phyloP scores from a whole-genome alignment of 2,113 vertebrate genomes.

The Mungos mungo region DNA sequence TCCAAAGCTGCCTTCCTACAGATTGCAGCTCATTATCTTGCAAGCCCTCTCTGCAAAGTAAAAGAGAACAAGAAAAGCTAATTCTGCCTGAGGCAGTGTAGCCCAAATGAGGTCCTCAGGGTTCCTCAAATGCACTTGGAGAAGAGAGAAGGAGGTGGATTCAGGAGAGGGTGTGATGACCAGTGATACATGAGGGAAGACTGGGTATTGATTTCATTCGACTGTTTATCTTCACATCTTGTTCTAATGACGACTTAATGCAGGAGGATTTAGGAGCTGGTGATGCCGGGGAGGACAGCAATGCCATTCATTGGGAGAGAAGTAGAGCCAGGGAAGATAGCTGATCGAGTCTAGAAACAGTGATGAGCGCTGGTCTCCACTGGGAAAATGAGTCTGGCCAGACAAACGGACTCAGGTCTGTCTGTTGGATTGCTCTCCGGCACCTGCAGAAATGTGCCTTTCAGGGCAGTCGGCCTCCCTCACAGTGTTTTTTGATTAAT shows the following conservation, averaged over 20 bases:
- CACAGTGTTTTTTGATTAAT: neutral
- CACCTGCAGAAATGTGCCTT: neutral
- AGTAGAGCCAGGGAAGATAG: neutral
- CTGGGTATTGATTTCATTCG: accelerated
- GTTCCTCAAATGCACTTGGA: neutral
- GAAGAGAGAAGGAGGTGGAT: neutral
- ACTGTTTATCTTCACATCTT: neutral
- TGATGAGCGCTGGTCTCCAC: neutral
- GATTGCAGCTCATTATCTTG: neutral
- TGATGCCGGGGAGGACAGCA: neutral
- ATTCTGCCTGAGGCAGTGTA: neutral
- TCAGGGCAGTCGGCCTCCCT: accelerated
- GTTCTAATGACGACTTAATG: neutral
- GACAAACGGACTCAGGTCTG: neutral
- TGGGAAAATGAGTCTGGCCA: neutral
- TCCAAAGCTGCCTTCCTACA: neutral
- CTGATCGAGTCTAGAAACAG: neutral
- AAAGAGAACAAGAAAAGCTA: neutral
- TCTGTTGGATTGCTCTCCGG: neutral
- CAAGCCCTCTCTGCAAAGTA: neutral
- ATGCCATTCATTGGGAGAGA: neutral
- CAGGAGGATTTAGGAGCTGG: neutral
- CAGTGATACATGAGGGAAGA: neutral
- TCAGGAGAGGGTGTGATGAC: neutral
- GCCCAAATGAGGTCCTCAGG: neutral